These are phyloP conservation scores for Mustela lutreola DNA, from an alignment of 2,113 vertebrate species.

Conservation along the genomic window DNA sequence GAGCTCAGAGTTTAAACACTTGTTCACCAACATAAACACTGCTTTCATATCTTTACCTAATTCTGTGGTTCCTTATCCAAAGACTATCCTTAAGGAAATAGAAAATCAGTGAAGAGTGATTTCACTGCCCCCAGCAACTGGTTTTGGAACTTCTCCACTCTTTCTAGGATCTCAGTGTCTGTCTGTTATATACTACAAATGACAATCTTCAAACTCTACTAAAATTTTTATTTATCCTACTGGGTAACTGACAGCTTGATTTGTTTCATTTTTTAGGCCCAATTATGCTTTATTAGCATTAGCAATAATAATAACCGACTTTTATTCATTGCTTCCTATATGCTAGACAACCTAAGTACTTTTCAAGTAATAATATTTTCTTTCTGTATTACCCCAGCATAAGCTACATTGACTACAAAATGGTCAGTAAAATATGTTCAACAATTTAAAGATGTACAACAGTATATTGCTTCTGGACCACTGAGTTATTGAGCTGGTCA, in stretches of 20 bases:
- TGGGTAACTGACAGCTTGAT: background rate
- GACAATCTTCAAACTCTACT: background rate
- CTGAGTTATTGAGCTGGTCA: background rate
- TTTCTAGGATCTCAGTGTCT: background rate
- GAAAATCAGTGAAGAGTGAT: background rate
- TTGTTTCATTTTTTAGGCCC: background rate
- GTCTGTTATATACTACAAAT: background rate
- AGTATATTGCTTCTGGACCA: background rate
- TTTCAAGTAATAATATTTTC: background rate
- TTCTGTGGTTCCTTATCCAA: background rate
- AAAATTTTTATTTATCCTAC: background rate
- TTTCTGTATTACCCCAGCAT: background rate
- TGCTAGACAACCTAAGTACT: background rate
- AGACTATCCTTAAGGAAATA: background rate
- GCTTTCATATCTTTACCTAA: background rate
- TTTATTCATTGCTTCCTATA: background rate
- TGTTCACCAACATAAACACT: background rate
- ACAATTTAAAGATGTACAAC: background rate
- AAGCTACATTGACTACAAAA: background rate
- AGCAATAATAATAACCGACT: background rate
- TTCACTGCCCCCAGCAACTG: background rate
- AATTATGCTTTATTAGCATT: background rate
- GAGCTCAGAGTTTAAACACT: background rate
- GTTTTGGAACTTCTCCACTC: background rate
- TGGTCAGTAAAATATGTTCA: background rate